Percentiles rank a stretch among this genome's conserved stretches.
These are phyloP conservation scores for Aphelocoma californica DNA, from an alignment of 2,797 vertebrate species.

Conservation along the genomic window DNA sequence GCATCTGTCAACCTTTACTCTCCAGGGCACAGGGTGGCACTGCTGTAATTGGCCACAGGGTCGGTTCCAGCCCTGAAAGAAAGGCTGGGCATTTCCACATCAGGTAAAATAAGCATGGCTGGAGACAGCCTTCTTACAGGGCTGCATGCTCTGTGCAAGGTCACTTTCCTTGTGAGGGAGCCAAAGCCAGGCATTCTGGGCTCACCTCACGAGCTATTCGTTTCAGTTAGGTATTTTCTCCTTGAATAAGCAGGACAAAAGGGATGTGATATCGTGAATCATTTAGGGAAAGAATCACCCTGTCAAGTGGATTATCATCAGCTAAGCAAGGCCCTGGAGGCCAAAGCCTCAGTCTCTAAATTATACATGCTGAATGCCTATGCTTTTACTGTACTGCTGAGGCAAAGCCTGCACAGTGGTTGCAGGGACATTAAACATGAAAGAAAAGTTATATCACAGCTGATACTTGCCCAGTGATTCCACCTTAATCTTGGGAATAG, in stretches of 20 bases:
- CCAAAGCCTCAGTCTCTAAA: conserved; percentile 40
- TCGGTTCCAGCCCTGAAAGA: neutral
- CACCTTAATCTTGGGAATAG: conserved; percentile 4
- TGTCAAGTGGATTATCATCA: conserved; percentile 49
- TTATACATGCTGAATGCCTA: neutral
- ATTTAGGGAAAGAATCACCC: conserved; percentile 29
- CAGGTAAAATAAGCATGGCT: neutral
- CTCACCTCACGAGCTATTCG: neutral
- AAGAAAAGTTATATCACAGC: neutral
- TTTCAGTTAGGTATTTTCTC: conserved; percentile 29
- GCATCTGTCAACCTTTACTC: neutral
- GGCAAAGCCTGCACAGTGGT: neutral
- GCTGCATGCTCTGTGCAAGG: rapidly evolving
- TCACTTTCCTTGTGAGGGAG: neutral
- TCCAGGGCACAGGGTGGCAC: neutral
- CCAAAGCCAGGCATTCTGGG: neutral
- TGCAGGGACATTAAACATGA: neutral
- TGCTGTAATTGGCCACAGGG: neutral
- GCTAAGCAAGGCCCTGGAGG: conserved; percentile 1
- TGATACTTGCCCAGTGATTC: neutral
- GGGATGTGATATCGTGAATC: conserved; percentile 28
- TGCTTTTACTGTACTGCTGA: neutral
- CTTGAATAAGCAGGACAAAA: conserved; percentile 44
- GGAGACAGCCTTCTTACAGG: neutral
- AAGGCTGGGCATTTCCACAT: neutral